Evolutionary conservation across 2,888 invertebrate genomes (phyloP).

Genomic region (Drosophila borborema): DNA sequence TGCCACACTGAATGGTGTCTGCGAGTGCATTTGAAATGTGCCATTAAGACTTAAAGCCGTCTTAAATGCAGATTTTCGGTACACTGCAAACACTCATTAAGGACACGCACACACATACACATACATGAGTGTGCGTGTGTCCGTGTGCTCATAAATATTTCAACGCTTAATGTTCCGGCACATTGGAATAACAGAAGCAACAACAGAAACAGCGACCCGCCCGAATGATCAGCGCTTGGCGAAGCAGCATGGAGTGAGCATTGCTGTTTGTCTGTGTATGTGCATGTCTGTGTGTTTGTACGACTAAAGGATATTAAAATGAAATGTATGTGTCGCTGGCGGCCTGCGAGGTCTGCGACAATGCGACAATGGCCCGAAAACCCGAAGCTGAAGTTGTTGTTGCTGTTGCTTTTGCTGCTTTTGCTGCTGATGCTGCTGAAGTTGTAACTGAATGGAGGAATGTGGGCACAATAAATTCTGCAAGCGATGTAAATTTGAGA

Average conservation of each 20-base stretch:
- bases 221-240: conserved; percentile 33
- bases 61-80: conserved; percentile 73
- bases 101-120: conserved; percentile 45
- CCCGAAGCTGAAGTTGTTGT: background rate
- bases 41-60: conserved; percentile 53
- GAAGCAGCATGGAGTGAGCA: background rate
- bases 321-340: conserved; percentile 70
- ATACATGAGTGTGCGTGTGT: conserved; percentile 7
- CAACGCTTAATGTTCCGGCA: conserved; percentile 59
- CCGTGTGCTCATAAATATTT: conserved; percentile 73
- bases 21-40: conserved; percentile 26
- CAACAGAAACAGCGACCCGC: conserved; percentile 17
- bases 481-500: conserved; percentile 52
- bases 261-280: no score
- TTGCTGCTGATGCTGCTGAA: background rate
- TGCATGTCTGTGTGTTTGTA: background rate
- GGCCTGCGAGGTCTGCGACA: conserved; percentile 45
- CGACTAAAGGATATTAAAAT: conserved; percentile 68
- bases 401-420: background rate
- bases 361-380: conserved; percentile 43
- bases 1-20: conserved; percentile 12
- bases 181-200: conserved; percentile 34
- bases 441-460: conserved; percentile 1
- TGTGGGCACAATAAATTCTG: conserved; percentile 41
- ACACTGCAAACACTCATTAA: conserved; percentile 67